These are phyloP conservation scores for Acanthosepion esculentum DNA, from an alignment of 2,888 invertebrate genomes.

Conservation along the genomic window DNA sequence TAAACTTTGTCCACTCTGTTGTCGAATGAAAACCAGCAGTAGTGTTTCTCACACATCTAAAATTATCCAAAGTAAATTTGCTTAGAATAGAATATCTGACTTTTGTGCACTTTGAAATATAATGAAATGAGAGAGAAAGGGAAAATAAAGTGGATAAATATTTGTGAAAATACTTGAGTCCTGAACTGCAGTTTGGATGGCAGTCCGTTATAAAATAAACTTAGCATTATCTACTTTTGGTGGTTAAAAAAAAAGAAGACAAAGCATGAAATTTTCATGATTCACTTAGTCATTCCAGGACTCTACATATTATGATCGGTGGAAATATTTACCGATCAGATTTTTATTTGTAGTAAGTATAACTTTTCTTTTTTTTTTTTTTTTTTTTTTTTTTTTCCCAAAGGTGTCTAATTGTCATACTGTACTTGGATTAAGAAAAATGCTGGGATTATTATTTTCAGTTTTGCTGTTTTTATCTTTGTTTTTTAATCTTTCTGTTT, in stretches of 20 bases:
- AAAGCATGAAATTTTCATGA: not conserved
- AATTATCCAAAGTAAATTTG: not conserved
- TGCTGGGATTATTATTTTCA: too few relatives aligned
- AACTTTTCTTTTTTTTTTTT: not conserved
- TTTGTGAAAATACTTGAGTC: not conserved
- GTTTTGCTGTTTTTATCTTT: too few relatives aligned
- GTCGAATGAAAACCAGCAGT: not conserved
- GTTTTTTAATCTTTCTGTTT: too few relatives aligned
- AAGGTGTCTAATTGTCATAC: not conserved
- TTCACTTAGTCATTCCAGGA: not conserved
- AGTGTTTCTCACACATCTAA: not conserved
- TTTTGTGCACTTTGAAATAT: not conserved
- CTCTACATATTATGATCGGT: not conserved
- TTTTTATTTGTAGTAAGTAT: not conserved
- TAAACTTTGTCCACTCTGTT: constrained; percentile 14
- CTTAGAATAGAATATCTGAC: not conserved
- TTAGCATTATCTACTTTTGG: not conserved
- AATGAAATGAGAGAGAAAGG: not conserved
- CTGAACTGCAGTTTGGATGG: not conserved
- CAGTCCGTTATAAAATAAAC: not conserved
- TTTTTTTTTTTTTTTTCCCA: not conserved
- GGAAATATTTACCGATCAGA: not conserved
- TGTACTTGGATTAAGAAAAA: too few relatives aligned
- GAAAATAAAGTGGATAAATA: not conserved
- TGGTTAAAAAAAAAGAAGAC: not conserved